These are phyloP conservation scores for Villa cingulata DNA, from an alignment of 2,888 invertebrate species.

Conservation along the genomic window DNA sequence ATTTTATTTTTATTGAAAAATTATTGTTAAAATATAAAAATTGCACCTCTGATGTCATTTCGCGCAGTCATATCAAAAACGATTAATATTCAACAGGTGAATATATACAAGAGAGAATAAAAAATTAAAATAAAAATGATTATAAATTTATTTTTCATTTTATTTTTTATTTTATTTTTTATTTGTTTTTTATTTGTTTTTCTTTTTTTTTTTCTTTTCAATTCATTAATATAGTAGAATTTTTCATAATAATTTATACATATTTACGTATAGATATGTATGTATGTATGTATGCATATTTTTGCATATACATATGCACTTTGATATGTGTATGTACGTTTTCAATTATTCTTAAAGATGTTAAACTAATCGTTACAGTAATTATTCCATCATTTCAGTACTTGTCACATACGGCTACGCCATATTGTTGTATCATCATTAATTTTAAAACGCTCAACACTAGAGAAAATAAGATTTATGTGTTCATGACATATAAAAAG, in stretches of 20 bases:
- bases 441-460: neutral
- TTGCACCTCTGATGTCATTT: no score
- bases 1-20: no score
- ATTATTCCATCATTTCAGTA: slow-evolving; percentile 2
- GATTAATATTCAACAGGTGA: neutral
- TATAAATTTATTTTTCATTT: no score
- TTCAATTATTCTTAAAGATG: neutral
- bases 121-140: no score
- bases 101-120: neutral
- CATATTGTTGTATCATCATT: slow-evolving; percentile 5
- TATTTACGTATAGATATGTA: no score
- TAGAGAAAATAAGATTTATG: neutral
- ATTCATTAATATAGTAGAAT: no score
- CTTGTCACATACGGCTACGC: slow-evolving; percentile 2
- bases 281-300: no score
- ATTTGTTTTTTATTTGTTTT: neutral
- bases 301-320: no score
- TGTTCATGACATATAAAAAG: neutral
- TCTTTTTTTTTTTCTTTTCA: neutral
- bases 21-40: no score
- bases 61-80: neutral
- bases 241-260: no score
- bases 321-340: neutral
- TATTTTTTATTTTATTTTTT: neutral
- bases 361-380: slow-evolving; percentile 1